These are phyloP conservation scores for Bradypus variegatus DNA, from an alignment of 2,797 vertebrate genomes.

Conservation along the genomic window DNA sequence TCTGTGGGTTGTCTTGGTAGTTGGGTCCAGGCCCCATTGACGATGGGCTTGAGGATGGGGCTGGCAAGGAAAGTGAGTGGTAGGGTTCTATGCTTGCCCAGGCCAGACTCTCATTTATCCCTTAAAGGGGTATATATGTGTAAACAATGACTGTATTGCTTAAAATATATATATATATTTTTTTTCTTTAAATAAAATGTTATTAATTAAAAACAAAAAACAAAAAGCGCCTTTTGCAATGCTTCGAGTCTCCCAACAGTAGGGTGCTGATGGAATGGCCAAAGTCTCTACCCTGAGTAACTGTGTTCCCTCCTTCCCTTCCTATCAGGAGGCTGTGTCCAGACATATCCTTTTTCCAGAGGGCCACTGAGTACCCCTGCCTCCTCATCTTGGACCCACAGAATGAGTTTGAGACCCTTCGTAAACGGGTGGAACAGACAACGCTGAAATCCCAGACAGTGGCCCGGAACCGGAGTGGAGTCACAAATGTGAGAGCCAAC, in stretches of 20 bases:
- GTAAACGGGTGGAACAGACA: conserved; percentile 92
- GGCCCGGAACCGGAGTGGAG: conserved; percentile 92
- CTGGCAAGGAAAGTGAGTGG: neutral
- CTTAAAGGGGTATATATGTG: neutral
- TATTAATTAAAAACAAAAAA: neutral
- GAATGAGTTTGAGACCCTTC: conserved; percentile 95
- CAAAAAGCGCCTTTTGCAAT: neutral
- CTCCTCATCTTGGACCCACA: conserved; percentile 93
- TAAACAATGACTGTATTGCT: neutral
- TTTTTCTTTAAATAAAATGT: neutral
- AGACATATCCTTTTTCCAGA: conserved; percentile 98
- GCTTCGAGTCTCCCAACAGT: neutral
- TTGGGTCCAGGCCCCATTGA: neutral
- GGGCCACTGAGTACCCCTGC: conserved; percentile 93
- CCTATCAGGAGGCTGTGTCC: conserved; percentile 89
- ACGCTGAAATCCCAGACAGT: conserved; percentile 96
- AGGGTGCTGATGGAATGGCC: no score
- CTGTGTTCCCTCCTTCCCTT: neutral
- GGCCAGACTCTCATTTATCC: neutral
- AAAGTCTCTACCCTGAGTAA: neutral
- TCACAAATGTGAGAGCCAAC: conserved; percentile 87
- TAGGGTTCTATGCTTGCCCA: neutral
- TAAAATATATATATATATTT: neutral
- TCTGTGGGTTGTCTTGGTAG: no score
- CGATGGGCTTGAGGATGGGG: neutral